phyloP scores from a whole-genome alignment of 2,888 invertebrate genomes.

The Lithophane socia region DNA sequence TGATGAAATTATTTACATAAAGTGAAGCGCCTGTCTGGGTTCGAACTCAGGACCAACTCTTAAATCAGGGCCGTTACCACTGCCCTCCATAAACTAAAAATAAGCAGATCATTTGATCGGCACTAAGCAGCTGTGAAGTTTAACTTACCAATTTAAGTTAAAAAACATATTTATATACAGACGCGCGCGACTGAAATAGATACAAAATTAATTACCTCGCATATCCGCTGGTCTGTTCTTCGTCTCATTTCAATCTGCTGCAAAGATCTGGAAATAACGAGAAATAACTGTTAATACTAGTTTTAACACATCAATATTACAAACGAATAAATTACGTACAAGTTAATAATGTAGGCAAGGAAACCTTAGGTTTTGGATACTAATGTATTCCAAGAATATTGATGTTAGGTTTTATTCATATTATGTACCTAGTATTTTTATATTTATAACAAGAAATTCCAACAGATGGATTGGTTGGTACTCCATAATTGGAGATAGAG shows the following conservation, averaged over 20 bases:
- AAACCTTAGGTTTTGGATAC: neutral
- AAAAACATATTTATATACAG: neutral
- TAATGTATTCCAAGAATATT: neutral
- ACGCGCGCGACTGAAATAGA: constrained; percentile 10
- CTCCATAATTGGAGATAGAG: neutral
- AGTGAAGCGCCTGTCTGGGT: too few relatives aligned
- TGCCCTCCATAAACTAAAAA: neutral
- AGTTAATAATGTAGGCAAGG: too few relatives aligned
- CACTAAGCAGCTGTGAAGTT: neutral
- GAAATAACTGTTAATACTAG: constrained; percentile 40
- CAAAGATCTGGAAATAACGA: constrained; percentile 79
- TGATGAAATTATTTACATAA: too few relatives aligned
- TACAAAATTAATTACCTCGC: constrained; percentile 75
- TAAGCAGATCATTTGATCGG: neutral
- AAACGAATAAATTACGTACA: neutral
- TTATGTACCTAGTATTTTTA: too few relatives aligned
- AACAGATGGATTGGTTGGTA: neutral
- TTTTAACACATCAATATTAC: neutral
- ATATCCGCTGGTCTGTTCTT: constrained; percentile 73
- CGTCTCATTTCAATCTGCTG: constrained; percentile 71
- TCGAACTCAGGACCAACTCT: too few relatives aligned
- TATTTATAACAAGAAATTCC: neutral
- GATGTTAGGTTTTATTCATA: neutral
- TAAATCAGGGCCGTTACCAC: too few relatives aligned
- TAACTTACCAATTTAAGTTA: neutral